Conservation (phyloP, 2,113 vertebrate species). For the Cacatua alba region DNA sequence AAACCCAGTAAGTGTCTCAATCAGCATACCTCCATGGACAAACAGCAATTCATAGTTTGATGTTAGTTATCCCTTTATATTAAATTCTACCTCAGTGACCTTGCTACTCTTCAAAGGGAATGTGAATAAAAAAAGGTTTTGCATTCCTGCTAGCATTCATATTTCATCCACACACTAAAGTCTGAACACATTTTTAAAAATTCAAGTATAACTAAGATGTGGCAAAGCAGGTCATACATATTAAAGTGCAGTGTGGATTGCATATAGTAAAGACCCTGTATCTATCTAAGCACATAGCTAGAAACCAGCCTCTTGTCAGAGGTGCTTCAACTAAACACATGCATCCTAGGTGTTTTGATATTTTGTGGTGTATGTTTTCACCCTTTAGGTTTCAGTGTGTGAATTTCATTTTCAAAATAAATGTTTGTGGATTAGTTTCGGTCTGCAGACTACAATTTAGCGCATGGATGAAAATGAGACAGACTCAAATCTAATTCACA, state of each 20-base stretch:
- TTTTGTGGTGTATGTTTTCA: background rate
- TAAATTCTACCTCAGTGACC: background rate
- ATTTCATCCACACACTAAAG: background rate
- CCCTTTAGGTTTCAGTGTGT: background rate
- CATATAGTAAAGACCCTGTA: background rate
- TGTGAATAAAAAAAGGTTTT: background rate
- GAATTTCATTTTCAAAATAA: constrained; percentile 49
- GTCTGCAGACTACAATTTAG: constrained; percentile 49
- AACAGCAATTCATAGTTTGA: too few relatives aligned
- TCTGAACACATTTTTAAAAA: constrained; percentile 16
- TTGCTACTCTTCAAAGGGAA: background rate
- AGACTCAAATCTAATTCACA: constrained; percentile 39
- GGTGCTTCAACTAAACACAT: background rate
- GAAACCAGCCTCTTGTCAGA: background rate
- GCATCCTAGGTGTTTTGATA: background rate
- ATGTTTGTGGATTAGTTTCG: constrained; percentile 43
- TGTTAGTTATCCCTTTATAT: constrained; percentile 4
- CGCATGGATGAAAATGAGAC: constrained; percentile 38
- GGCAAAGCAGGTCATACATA: constrained; percentile 12
- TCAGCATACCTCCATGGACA: too few relatives aligned
- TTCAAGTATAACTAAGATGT: background rate
- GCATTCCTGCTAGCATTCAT: background rate
- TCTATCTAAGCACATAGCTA: background rate
- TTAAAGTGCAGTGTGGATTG: background rate
- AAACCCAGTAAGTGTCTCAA: too few relatives aligned